Conservation (phyloP, 2,797 vertebrate species). For the Sebastiscus albofasciatus region DNA sequence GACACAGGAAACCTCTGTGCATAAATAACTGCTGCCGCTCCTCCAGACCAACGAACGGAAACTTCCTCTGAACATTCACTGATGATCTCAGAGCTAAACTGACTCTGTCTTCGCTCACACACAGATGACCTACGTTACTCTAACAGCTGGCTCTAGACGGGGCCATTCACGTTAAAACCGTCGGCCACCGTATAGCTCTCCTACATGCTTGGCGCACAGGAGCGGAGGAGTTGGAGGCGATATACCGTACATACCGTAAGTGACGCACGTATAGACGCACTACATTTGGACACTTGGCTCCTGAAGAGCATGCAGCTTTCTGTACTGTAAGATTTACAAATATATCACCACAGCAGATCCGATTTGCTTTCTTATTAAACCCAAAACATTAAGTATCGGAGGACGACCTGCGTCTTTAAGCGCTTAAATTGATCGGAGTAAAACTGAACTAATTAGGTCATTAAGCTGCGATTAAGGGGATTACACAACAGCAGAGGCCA, state of each 20-base stretch:
- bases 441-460: slow-evolving; percentile 49
- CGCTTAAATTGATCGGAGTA: slow-evolving; percentile 18
- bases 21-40: no score
- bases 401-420: not conserved
- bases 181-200: no score
- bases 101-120: no score
- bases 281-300: not conserved
- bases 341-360: not conserved
- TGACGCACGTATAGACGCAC: not conserved
- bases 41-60: no score
- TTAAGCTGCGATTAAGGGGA: slow-evolving; percentile 50
- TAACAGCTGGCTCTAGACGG: no score
- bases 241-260: not conserved
- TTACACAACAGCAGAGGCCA: slow-evolving; percentile 51
- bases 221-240: no score
- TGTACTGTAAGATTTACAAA: not conserved
- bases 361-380: not conserved
- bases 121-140: no score
- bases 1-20: no score
- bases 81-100: no score
- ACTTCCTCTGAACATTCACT: no score
- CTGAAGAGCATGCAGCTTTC: not conserved
- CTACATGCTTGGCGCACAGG: no score
- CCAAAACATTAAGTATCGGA: slow-evolving; percentile 1
- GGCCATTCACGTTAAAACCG: no score